These are phyloP conservation scores for Colinus virginianus DNA, from an alignment of 2,113 vertebrate species.

Conservation along the genomic window DNA sequence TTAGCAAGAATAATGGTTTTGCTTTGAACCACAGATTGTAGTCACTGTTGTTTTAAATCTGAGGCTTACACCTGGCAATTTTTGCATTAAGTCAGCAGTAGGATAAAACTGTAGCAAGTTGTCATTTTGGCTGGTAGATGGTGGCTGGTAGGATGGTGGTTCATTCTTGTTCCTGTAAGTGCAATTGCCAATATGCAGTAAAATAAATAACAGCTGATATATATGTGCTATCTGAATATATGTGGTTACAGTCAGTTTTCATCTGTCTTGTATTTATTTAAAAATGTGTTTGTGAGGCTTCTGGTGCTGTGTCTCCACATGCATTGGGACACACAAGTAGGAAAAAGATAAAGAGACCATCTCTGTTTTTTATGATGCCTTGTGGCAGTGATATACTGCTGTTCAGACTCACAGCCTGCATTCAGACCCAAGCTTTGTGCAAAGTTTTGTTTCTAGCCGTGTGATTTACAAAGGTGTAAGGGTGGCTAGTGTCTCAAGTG, in stretches of 20 bases:
- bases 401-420: not conserved
- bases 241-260: slow-evolving; percentile 36
- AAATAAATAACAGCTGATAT: slow-evolving; percentile 53
- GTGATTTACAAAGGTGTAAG: not conserved
- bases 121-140: slow-evolving; percentile 24
- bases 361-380: not conserved
- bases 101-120: not conserved
- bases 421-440: not conserved
- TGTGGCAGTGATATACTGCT: not conserved
- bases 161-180: slow-evolving; percentile 58
- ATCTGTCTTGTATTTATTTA: slow-evolving; percentile 31
- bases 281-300: not conserved
- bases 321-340: not conserved
- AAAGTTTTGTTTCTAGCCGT: not conserved
- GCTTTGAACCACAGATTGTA: not conserved
- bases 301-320: not conserved
- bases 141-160: not conserved
- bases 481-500: not conserved
- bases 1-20: slow-evolving; percentile 6
- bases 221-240: slow-evolving; percentile 39
- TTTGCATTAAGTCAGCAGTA: slow-evolving; percentile 10
- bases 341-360: not conserved
- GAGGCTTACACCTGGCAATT: slow-evolving; percentile 17
- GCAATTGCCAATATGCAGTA: not conserved
- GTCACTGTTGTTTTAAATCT: slow-evolving; percentile 34